Evolutionary conservation across 2,797 vertebrate species (phyloP), one percentile per base, ranked within the genome.

Genomic region (Halcyon leucocephala): DNA sequence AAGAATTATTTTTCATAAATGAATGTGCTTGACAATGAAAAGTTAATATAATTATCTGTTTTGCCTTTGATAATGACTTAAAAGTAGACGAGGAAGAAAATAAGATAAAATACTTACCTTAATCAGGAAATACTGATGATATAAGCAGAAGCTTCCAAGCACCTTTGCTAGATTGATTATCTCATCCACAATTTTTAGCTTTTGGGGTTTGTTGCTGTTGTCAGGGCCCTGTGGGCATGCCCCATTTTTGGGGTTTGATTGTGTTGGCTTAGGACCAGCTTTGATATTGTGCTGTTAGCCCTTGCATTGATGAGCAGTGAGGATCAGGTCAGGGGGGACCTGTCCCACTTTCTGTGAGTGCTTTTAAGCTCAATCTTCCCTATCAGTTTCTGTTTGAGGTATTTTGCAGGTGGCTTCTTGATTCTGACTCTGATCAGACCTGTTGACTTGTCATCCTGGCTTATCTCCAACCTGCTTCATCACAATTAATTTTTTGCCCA

Each of bases 21-120:
- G 22, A 85, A 60, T 86, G 29, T 84, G 12, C 81, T 81, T 58
- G 48, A 74, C 35, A 83, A 72, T 39, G 29, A 89, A 85, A 74
- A 95, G 85, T 90, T 86, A 77, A 49, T 69, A 48, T 39, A 7
- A 62, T 80, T 82, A 69, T 86, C 92, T 93, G 73, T 93, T 90
- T 89, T 90, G 35, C 31, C 20, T 82, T 80, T 61, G 10, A 6
- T 74, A 89, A 42, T 42, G 19, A 3, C 31, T 90, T 93, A 52
- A 67, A 91, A 95, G 28, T 14, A 87, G 48, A 78, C 13, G 14
- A 89, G 24, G 37, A 91, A 71, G 29, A 55, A 95, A 82, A 70
- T 41, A 76, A 73, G 26, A 51, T 22, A 70, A 85, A 88, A 90
- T 67, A 13, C 7, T 58, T 85, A 58, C 31, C 17, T 70, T 55